A percentile compares a stretch with the other conserved stretches of the same genome.
Evolutionary conservation across 2,888 invertebrate genomes (phyloP).

Genomic region (Koerneria pararmatus): DNA sequence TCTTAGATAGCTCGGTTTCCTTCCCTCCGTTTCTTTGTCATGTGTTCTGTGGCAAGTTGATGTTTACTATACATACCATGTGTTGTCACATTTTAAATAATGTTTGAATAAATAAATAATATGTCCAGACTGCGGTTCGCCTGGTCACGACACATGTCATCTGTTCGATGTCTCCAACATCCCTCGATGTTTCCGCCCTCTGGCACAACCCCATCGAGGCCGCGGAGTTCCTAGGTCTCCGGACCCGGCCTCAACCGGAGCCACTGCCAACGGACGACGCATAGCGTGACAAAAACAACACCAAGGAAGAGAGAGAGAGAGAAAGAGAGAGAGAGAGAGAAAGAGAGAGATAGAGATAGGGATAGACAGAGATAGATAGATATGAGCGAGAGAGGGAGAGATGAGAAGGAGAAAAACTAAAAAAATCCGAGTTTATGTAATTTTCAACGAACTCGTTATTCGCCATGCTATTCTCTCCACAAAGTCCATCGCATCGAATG

Average conservation of each 20-base stretch:
- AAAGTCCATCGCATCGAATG: constrained; percentile 93
- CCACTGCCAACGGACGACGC: too few species aligned
- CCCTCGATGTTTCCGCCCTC: too few species aligned
- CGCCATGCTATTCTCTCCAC: constrained; percentile 93
- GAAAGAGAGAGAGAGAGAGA: constrained; percentile 11
- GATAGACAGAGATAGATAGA: constrained; percentile 21
- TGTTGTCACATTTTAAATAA: too few species aligned
- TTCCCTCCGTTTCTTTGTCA: constrained; percentile 25
- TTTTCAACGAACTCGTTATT: constrained; percentile 70
- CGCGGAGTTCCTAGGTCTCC: too few species aligned
- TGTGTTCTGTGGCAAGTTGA: too few species aligned
- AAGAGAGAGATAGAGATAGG: too few species aligned
- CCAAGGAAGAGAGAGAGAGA: constrained; percentile 16
- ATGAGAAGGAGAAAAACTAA: constrained; percentile 1
- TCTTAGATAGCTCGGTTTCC: too few species aligned
- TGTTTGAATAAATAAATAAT: too few species aligned
- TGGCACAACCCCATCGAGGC: too few species aligned
- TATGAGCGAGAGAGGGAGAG: constrained; percentile 24
- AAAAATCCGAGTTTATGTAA: background rate
- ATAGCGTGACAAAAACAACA: constrained; percentile 2
- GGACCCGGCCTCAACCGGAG: constrained; percentile 18
- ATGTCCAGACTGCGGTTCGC: too few species aligned
- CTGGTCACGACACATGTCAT: too few species aligned
- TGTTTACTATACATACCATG: constrained; percentile 19
- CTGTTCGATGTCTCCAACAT: background rate